Evolutionary conservation across 2,113 vertebrate species (phyloP).

Genomic region (Fregetta grallaria): DNA sequence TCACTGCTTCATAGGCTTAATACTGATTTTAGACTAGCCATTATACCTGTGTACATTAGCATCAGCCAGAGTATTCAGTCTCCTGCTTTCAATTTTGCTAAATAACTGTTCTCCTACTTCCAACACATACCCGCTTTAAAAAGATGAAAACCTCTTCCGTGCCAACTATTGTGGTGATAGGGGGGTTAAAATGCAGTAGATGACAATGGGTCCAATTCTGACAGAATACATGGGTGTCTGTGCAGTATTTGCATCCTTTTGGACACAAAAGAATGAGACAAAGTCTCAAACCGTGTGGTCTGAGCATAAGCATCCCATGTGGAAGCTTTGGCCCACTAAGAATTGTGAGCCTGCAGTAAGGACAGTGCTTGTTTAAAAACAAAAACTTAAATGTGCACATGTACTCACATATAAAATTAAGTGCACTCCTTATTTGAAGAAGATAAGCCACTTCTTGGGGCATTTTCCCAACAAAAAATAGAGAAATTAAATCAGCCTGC

Average conservation of each 20-base stretch:
- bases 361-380: neutral
- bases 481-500: neutral
- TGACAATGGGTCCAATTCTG: neutral
- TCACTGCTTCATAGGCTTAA: neutral
- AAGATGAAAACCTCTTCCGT: neutral
- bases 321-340: neutral
- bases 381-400: neutral
- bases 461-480: neutral
- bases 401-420: neutral
- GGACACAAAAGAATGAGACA: neutral
- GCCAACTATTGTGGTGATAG: neutral
- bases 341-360: fast-evolving
- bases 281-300: neutral
- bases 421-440: neutral
- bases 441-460: neutral
- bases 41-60: neutral
- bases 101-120: neutral
- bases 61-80: neutral
- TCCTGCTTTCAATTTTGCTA: neutral
- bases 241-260: neutral
- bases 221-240: neutral
- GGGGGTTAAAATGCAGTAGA: neutral
- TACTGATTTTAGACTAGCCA: neutral
- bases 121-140: neutral
- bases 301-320: fast-evolving